Base-by-base conservation (phyloP, 2,797 vertebrate species). In the Callimico goeldii region DNA sequence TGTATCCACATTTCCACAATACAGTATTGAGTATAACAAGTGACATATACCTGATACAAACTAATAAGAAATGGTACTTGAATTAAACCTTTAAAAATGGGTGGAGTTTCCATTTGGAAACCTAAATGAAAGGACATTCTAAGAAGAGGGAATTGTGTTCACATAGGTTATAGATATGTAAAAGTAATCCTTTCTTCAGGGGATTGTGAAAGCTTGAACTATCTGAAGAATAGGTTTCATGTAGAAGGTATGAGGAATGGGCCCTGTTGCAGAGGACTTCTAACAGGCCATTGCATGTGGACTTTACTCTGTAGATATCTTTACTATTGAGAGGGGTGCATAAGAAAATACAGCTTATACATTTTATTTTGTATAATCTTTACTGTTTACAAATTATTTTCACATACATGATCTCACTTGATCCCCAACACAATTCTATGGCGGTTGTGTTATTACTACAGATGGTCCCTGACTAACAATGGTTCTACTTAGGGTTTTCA, bases 101-200 rank as follows among this genome's bases (percentile, higher is more conserved):
- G 24, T 10, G 82, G 33, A n/a, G 11, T 90, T 97, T 95, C 50
- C 88, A 30, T 4, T 52, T 20, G 64, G 39, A 77, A 30, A 88
- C 30, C 57, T 67, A 96, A 72, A 4, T 73, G 24, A 10, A 70
- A 88, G 30, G 26, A 14, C 10, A 36, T 89, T 75, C 67, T 52
- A 39, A 55, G 9, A 88, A 89, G 50, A 33, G 19, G 22, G 20
- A 87, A 80, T 19, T 86, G 39, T n/a, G 39, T 46, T 94, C 28
- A 82, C 19, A 52, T 11, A 81, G 33, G 20, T 88, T 77, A 87
- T 10, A 81, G 85, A 67, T 39, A 58, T 10, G 15, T 20, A 75
- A 90, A 92, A 77, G 15, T 36, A 92, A 57, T 82, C 33, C 85
- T 90, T 90, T 96, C 55, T 88, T 88, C 43, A 8, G 33, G 72